Base-by-base conservation (phyloP, 2,888 invertebrate species). In the Trisateles emortualis region DNA sequence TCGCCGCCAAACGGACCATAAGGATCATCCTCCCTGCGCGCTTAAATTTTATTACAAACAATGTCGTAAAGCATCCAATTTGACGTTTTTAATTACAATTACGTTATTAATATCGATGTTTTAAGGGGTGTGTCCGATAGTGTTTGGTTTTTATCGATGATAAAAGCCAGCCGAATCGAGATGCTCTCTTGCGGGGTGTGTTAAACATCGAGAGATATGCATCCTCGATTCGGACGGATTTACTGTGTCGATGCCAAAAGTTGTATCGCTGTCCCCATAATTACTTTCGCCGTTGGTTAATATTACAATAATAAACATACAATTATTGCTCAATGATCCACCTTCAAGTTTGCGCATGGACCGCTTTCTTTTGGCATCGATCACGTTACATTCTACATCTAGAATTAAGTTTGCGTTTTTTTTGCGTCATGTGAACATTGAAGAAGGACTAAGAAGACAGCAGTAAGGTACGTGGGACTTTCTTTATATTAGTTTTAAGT, bases 351-450 rank as follows among this genome's bases (percentile, higher is more conserved):
- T 72, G 63, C 44, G 73, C 67, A 42, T 70, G 66, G 55, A 59
- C 79, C 79, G 79, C 86, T 88, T 89, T 86, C 85, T 86, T 89
- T 90, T 88, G 84, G 82, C 83, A 76, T 80, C 84, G 85, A 81
- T 73, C 64, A 67, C 68, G 60, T 72, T 67, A 74, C 68, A 72
- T 72, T 75, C 75, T 72, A 78, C 68, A 64, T 68, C 70, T 86
- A 85, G 82, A 79, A 74, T 66, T 87, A 90, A 88, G 86, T 85
- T 89, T 90, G 89, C 89, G 90, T 90, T 89, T 90, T 84, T 77
- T 79, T 79, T 64, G 76, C 77, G 81, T 68, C 68, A 77, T 78
- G 82, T 68, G 75, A 76, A 76, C 57, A 75, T 54, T 59, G 72
- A 81, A 85, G 73, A 84, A 47, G 42, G 69, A 76, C 49, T 8